These are phyloP conservation scores for Oncopeltus fasciatus DNA, from an alignment of 1,140 invertebrate species.

Conservation along the genomic window DNA sequence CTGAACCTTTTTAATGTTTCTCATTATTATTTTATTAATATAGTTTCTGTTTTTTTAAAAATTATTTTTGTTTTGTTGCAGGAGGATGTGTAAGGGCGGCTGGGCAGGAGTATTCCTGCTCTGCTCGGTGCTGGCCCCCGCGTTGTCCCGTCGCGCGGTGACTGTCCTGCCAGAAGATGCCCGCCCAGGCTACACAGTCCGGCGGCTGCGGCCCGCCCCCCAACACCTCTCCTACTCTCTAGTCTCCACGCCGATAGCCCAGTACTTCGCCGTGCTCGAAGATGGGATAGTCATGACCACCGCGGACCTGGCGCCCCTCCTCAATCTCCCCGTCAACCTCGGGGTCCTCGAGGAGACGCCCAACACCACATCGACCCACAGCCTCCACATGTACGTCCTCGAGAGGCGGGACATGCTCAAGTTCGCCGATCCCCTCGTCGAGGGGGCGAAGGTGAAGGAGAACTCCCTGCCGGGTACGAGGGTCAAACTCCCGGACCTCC, in stretches of 20 bases:
- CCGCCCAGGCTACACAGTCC: constrained; percentile 70
- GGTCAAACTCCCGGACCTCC: constrained; percentile 49
- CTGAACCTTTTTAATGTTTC: too few species aligned
- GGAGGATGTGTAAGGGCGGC: not conserved
- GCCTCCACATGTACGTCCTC: constrained; percentile 64
- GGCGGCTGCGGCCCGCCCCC: constrained; percentile 42
- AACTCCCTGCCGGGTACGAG: constrained; percentile 52
- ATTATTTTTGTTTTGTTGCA: not conserved
- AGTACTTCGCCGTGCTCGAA: constrained; percentile 73
- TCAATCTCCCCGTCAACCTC: constrained; percentile 62
- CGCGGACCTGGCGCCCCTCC: constrained; percentile 59
- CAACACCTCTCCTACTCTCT: constrained; percentile 45
- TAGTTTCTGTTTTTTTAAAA: not conserved
- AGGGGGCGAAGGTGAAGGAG: constrained; percentile 47
- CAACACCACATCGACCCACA: constrained; percentile 62
- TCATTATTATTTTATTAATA: not conserved
- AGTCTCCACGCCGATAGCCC: constrained; percentile 58
- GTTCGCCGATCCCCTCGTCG: constrained; percentile 53
- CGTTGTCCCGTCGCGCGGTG: constrained; percentile 23
- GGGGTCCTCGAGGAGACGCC: constrained; percentile 64
- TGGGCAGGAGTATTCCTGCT: not conserved
- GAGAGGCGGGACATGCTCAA: constrained; percentile 62
- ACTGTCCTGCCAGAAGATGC: constrained; percentile 50
- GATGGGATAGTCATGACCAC: constrained; percentile 83
- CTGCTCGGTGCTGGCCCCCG: not conserved